Conservation (phyloP, 2,113 vertebrate genomes). For the Paralichthys olivaceus region DNA sequence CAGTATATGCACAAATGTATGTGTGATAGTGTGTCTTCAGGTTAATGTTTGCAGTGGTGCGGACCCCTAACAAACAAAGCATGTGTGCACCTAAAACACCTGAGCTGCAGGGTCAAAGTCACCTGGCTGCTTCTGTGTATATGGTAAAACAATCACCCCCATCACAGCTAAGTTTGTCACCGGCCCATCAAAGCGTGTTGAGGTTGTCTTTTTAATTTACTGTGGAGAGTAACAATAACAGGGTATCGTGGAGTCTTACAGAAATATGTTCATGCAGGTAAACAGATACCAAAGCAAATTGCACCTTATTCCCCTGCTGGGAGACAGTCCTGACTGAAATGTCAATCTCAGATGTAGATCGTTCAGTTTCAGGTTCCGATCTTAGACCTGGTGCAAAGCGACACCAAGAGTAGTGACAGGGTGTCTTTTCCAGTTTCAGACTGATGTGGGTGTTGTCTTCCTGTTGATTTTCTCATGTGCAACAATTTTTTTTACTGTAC, state of each 20-base stretch:
- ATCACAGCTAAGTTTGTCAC: background rate
- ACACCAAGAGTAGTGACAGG: no score
- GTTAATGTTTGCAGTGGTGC: constrained; percentile 37
- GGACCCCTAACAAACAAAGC: constrained; percentile 71
- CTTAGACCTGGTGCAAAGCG: no score
- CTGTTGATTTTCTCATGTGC: no score
- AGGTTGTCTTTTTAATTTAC: background rate
- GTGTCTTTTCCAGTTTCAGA: background rate
- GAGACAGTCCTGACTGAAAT: background rate
- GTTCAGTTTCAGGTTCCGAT: no score
- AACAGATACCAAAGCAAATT: background rate
- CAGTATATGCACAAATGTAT: constrained; percentile 3
- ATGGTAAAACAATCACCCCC: constrained; percentile 10
- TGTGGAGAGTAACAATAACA: background rate
- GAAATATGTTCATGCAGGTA: background rate
- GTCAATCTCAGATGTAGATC: background rate
- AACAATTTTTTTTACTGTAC: no score
- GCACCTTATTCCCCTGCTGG: background rate
- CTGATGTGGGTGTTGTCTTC: background rate
- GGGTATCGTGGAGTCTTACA: no score
- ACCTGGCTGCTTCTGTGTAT: constrained; percentile 21
- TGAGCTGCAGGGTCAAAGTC: constrained; percentile 58
- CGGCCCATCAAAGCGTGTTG: background rate
- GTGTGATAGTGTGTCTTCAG: constrained; percentile 26
- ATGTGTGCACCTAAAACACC: constrained; percentile 74